Conservation (phyloP, 2,113 vertebrate genomes). For the Limanda limanda region DNA sequence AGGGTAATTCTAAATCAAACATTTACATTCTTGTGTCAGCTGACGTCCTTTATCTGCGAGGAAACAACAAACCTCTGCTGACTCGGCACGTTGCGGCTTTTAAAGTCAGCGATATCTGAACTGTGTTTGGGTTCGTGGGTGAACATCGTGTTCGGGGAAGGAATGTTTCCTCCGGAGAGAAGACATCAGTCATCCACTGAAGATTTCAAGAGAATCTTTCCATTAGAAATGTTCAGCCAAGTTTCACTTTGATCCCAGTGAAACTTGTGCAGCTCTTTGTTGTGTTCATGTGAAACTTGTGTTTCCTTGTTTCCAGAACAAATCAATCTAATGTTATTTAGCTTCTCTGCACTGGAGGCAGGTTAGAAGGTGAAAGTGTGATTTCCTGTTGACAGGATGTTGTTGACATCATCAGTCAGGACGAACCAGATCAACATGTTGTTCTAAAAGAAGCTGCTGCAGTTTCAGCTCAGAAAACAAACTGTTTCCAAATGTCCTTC, state of each 20-base stretch:
- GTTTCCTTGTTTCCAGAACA: too few relatives aligned
- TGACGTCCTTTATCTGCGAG: neutral
- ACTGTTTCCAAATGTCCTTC: neutral
- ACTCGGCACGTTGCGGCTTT: too few relatives aligned
- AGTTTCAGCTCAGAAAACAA: neutral
- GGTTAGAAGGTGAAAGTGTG: too few relatives aligned
- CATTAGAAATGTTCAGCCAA: too few relatives aligned
- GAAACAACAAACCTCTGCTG: neutral
- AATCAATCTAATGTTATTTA: too few relatives aligned
- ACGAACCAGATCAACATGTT: slow-evolving; percentile 43
- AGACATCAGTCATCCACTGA: neutral
- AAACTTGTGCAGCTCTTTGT: neutral
- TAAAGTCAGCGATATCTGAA: slow-evolving; percentile 1
- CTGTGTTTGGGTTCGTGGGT: neutral
- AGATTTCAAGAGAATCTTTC: neutral
- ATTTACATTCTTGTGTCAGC: slow-evolving; percentile 8
- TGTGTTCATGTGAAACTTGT: neutral
- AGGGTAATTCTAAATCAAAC: slow-evolving; percentile 57
- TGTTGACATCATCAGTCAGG: neutral
- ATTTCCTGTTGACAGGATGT: neutral
- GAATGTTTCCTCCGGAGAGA: slow-evolving; percentile 15
- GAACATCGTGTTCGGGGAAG: neutral
- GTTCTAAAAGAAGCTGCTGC: too few relatives aligned
- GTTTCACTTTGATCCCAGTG: too few relatives aligned
- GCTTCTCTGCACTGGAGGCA: neutral